Percentiles rank a stretch among this genome's conserved stretches.
Evolutionary conservation across 2,888 invertebrate species (phyloP).

Genomic region (Rhyacophila evoluta): DNA sequence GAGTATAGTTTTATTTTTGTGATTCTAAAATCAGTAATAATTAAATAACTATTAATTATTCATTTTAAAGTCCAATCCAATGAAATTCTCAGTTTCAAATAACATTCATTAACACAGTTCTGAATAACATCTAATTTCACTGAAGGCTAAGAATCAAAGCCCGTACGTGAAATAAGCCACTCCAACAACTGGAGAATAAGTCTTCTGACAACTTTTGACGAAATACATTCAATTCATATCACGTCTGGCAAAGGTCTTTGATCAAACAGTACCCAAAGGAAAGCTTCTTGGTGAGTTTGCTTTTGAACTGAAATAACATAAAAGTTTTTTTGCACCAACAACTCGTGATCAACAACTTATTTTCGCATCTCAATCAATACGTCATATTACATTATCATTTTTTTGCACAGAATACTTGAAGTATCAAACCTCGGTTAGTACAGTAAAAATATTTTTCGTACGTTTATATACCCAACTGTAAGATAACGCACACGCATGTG

Average conservation of each 20-base stretch:
- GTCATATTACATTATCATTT: no score
- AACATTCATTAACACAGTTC: no score
- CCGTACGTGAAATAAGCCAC: background rate
- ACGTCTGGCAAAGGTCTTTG: slow-evolving; percentile 2
- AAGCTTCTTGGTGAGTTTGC: background rate
- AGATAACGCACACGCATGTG: no score
- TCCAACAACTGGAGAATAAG: background rate
- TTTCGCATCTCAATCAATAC: background rate
- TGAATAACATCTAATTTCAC: background rate
- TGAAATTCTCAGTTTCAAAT: no score
- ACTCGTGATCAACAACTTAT: background rate
- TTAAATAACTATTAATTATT: no score
- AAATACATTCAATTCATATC: slow-evolving; percentile 18
- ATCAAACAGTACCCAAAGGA: background rate
- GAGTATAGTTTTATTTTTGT: no score
- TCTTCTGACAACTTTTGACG: background rate
- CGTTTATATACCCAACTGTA: no score
- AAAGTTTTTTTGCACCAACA: background rate
- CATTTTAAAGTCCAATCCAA: no score
- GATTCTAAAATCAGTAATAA: no score
- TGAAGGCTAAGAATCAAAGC: background rate
- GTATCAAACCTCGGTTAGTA: no score
- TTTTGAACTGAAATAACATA: background rate
- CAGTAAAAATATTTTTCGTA: no score
- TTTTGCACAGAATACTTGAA: no score